phyloP scores from a whole-genome alignment of 2,113 vertebrate species.

The Hippotragus niger region DNA sequence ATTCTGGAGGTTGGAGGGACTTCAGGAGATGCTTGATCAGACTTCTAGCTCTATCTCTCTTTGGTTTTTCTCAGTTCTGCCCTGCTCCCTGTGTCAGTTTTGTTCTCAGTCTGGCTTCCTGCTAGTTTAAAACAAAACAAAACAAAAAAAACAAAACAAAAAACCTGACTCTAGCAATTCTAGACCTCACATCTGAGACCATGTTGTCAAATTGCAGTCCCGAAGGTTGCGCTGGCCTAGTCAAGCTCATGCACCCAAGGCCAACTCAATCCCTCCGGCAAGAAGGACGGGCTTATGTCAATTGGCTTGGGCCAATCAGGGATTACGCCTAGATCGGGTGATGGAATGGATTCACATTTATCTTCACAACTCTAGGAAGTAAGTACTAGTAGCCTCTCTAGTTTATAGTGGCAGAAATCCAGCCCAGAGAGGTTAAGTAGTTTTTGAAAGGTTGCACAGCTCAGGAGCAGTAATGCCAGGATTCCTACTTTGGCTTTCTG shows the following conservation, averaged over 20 bases:
- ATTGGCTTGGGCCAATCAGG: neutral
- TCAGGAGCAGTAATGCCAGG: neutral
- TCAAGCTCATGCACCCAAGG: neutral
- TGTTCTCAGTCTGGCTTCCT: neutral
- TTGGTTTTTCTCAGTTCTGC: neutral
- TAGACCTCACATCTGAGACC: neutral
- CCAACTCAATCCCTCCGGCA: neutral
- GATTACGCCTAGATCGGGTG: neutral
- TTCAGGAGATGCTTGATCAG: neutral
- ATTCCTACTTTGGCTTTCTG: neutral
- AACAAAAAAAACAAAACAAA: neutral
- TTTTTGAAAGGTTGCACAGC: neutral
- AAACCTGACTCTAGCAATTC: neutral
- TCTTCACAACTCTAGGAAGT: neutral
- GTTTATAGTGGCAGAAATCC: neutral
- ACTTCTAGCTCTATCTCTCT: neutral
- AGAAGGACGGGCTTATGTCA: neutral
- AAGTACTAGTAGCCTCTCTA: neutral
- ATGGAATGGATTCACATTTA: neutral
- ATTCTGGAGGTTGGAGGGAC: neutral
- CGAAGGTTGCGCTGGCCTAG: neutral
- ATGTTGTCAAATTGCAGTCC: neutral
- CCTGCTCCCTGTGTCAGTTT: neutral
- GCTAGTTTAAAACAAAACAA: neutral
- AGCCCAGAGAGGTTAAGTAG: neutral